Evolutionary conservation across 2,113 vertebrate species (phyloP).

Genomic region (Chlamydotis undulata): DNA sequence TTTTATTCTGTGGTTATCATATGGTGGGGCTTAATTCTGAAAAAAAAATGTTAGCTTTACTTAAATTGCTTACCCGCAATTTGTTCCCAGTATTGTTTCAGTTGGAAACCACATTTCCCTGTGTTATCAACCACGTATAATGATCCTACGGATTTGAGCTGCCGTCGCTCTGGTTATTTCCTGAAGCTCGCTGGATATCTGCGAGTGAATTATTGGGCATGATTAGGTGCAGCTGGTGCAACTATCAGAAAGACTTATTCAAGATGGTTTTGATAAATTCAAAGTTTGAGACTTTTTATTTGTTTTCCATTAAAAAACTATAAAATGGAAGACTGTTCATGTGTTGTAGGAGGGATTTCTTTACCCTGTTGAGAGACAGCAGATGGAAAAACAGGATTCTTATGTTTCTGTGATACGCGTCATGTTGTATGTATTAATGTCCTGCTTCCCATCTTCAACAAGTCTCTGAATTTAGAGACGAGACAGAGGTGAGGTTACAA

Average conservation of each 20-base stretch:
- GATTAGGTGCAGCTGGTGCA: background rate
- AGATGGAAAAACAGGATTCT: background rate
- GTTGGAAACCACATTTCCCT: background rate
- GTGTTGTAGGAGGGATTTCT: background rate
- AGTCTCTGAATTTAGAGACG: background rate
- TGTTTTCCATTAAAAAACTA: background rate
- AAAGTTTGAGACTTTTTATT: background rate
- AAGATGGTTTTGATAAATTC: slow-evolving; percentile 24
- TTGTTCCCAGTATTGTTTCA: background rate
- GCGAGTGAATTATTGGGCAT: background rate
- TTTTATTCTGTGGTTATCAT: background rate
- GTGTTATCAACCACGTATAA: background rate
- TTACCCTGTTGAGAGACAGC: background rate
- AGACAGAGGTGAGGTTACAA: background rate
- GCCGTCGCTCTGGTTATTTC: background rate
- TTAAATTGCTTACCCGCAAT: background rate
- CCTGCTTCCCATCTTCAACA: background rate
- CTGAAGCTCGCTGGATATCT: background rate
- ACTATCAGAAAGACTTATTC: background rate
- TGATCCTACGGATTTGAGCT: background rate
- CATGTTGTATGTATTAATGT: background rate
- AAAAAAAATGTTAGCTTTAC: background rate
- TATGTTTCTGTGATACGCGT: background rate
- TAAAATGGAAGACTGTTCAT: background rate
- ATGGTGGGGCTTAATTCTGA: background rate